Evolutionary conservation across 2,113 vertebrate species (phyloP).

Genomic region (Pelmatolapia mariae): DNA sequence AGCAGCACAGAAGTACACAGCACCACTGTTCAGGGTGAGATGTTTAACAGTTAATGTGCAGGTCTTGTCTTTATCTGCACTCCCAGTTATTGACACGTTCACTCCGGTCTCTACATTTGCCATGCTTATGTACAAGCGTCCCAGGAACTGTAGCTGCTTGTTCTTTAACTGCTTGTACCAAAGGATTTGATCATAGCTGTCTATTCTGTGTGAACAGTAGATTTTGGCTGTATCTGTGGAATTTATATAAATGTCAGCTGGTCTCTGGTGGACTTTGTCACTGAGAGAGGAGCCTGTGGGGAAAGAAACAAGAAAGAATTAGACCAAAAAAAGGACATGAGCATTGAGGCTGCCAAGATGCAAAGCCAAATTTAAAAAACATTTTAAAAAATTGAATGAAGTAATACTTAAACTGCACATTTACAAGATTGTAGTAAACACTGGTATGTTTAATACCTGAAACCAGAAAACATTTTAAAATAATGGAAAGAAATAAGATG

Average conservation of each 20-base stretch:
- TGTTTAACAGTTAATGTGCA: background rate
- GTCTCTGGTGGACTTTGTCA: background rate
- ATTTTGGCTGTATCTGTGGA: background rate
- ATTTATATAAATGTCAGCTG: background rate
- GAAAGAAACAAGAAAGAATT: background rate
- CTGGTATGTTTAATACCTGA: background rate
- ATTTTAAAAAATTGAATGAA: background rate
- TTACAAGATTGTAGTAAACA: background rate
- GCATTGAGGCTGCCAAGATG: background rate
- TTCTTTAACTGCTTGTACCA: background rate
- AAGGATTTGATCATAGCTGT: background rate
- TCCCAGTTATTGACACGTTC: background rate
- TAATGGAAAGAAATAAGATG: background rate
- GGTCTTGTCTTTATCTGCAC: background rate
- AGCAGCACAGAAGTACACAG: conserved; percentile 1
- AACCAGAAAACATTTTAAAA: background rate
- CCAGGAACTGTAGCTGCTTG: conserved; percentile 11
- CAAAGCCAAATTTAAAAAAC: background rate
- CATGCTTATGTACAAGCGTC: background rate
- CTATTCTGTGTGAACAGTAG: background rate
- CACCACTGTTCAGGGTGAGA: background rate
- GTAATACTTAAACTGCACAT: background rate
- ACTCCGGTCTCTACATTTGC: background rate
- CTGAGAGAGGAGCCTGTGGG: background rate
- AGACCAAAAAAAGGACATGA: background rate